Base-by-base conservation (phyloP, 2,888 invertebrate genomes). In the Apomyelois bistriatella region DNA sequence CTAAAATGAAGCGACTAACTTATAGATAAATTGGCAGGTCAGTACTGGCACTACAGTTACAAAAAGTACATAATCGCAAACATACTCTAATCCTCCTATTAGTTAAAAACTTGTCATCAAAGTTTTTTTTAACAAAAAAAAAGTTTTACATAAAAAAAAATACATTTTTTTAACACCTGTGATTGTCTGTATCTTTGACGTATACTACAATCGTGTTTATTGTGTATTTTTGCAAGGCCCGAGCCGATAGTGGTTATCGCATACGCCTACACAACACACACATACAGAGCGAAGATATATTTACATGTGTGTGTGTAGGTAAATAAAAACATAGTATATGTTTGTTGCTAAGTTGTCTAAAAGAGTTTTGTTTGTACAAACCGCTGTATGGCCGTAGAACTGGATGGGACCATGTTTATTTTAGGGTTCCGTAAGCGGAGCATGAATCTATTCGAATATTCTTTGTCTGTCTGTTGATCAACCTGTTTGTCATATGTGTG, bases 171-270 rank as follows among this genome's bases (percentile, higher is more conserved):
- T n/a, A n/a, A n/a, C n/a, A 48, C 48, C 35, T 36, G 35, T 16
- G 2, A 17, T 8, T 10, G 40, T 50, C 13, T 40, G 40, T 12
- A 13, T 6, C 7, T 30, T 32, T 40, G 10, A 15, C 69, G 56
- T 70, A 63, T 66, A 71, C 78, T 76, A 50, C 54, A 58, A 22
- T 36, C 52, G 56, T 81, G 79, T 86, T 87, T 88, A 81, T 88
- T 89, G 85, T 89, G 80, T 89, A 86, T 88, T 89, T 89, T 89
- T 82, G 89, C 88, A 85, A 89, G 85, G 80, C 81, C 76, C 74
- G 68, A 58, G 63, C 69, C 85, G 89, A 89, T 89, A 88, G 79
- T 77, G 65, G 65, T 74, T 89, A 89, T 89, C 88, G 84, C 64
- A 56, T 81, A 84, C 85, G 85, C 87, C 84, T 79, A 85, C 86